Base-by-base conservation (phyloP, 1,140 invertebrate genomes). In the Cylas formicarius region DNA sequence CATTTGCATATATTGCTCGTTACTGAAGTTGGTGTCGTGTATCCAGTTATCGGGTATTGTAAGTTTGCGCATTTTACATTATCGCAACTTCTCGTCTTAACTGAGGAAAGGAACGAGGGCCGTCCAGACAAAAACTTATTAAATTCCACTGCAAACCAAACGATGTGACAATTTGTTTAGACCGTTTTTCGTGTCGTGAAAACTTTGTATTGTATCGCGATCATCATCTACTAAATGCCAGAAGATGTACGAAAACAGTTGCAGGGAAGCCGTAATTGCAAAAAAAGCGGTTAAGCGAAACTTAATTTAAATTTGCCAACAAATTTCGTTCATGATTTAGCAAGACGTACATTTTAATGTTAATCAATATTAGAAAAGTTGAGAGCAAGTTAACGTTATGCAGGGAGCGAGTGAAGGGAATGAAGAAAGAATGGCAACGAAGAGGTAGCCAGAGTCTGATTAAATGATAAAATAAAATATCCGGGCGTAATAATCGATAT, bases 281-380 rank as follows among this genome's bases (percentile, higher is more conserved):
- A 48, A 48, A 48, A 48, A 48, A 35, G n/a, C 38, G 45, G 40
- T 48, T 48, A 48, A 39, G 44, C 46, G 36, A 54, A 55, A 59
- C 42, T 44, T 53, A 53, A 53, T 53, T 53, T 53, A 38, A 48
- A 36, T 48, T 53, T 48, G 49, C 22, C 22, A 37, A 41, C 42
- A 22, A 46, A 42, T 43, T 53, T 34, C 33, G 33, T 36, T 39
- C 40, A 29, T 24, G 29, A 44, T 44, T 48, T 36, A 28, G 27
- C 35, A 16, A 39, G 42, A 28, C 32, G 50, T 43, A 43, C 40
- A 48, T 53, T 48, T 53, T 53, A 48, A 53, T 53, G 50, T 53
- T 53, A 53, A 51, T 51, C 49, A 51, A 47, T 47, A 53, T 45
- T 39, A 49, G 45, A 32, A 53, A 53, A 53, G 38, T 53, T 53